Conservation (phyloP, 1,140 invertebrate genomes). For the Hydropsyche tenuis region DNA sequence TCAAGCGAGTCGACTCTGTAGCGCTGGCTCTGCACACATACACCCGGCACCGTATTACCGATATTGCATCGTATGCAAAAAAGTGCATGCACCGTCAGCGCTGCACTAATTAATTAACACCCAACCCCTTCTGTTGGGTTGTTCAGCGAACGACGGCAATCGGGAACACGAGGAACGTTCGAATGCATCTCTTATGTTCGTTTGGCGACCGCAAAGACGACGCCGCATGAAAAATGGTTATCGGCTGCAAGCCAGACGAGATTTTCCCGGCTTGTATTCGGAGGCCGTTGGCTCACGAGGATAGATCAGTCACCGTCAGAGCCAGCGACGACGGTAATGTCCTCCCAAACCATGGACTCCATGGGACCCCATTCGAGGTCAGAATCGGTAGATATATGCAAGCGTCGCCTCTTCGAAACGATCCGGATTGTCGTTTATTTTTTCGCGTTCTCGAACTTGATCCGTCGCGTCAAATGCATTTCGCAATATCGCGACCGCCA, state of each 20-base stretch:
- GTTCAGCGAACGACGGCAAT: too few relatives aligned
- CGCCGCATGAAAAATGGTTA: constrained; percentile 15
- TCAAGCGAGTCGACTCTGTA: background rate
- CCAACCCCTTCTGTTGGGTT: background rate
- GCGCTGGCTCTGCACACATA: background rate
- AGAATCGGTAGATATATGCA: constrained; percentile 1
- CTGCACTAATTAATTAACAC: constrained; percentile 14
- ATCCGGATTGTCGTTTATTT: background rate
- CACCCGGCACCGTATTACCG: background rate
- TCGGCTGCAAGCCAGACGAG: background rate
- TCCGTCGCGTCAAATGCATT: constrained; percentile 40
- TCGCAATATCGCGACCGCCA: constrained; percentile 24
- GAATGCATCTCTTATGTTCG: background rate
- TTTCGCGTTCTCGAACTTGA: background rate
- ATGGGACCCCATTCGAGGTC: background rate
- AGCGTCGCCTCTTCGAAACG: too few relatives aligned
- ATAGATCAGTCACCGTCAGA: constrained; percentile 48
- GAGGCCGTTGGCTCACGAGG: constrained; percentile 30
- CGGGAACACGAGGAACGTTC: too few relatives aligned
- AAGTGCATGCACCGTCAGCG: constrained; percentile 8
- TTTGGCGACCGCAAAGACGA: background rate
- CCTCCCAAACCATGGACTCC: background rate
- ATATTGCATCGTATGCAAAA: constrained; percentile 21
- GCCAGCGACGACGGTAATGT: constrained; percentile 40
- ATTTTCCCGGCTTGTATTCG: constrained; percentile 23